Evolutionary conservation across 2,888 invertebrate species (phyloP).

Genomic region (Quadroppia sp.): DNA sequence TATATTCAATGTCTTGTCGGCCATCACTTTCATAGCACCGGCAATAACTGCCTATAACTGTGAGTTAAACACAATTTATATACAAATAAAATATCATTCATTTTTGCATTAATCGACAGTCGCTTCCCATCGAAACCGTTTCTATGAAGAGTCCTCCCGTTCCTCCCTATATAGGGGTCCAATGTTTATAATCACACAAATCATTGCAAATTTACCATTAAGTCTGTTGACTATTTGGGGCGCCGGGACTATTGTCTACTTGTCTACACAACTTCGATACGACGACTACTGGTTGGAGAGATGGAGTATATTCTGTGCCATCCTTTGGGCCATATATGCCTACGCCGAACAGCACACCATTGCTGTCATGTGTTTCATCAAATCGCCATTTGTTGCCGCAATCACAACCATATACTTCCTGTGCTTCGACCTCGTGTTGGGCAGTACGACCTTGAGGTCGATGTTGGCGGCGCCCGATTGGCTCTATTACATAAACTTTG

Average conservation of each 20-base stretch:
- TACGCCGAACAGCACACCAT: conserved; percentile 77
- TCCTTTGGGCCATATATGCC: conserved; percentile 78
- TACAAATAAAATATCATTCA: background rate
- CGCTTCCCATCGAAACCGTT: conserved; percentile 75
- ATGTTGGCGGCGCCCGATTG: conserved; percentile 73
- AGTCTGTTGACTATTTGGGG: conserved; percentile 69
- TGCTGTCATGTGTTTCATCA: conserved; percentile 73
- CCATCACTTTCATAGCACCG: conserved; percentile 66
- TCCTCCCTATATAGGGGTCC: conserved; percentile 85
- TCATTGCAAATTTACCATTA: conserved; percentile 73
- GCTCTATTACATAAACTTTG: conserved; percentile 73
- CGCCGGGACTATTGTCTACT: conserved; percentile 57
- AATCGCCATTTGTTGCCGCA: conserved; percentile 70
- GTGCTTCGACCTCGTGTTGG: conserved; percentile 63
- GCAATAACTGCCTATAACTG: conserved; percentile 60
- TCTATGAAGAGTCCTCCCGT: conserved; percentile 77
- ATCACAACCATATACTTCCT: conserved; percentile 73
- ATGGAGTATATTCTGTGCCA: conserved; percentile 65
- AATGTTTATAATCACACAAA: conserved; percentile 73
- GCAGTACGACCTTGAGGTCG: conserved; percentile 75
- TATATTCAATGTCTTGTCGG: conserved; percentile 65
- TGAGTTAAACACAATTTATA: conserved; percentile 12
- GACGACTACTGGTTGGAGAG: conserved; percentile 47
- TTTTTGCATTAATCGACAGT: conserved; percentile 48
- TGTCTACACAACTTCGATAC: conserved; percentile 47